Conservation (phyloP, 2,888 invertebrate genomes). For the Megalurothrips usitatus region DNA sequence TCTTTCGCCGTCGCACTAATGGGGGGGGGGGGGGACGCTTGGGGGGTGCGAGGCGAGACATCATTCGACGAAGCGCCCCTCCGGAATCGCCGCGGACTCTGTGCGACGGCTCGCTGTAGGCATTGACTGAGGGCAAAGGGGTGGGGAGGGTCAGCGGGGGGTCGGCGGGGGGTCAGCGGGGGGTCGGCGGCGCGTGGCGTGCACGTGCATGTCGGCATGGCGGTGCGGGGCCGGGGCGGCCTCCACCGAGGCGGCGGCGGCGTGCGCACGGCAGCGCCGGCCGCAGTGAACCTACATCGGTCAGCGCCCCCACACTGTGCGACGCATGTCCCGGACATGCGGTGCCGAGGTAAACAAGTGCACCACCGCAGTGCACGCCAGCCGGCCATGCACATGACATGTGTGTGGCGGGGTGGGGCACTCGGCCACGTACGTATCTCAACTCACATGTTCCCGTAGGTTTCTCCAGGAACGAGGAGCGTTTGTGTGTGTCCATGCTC, state of each 20-base stretch:
- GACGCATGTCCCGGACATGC: background rate
- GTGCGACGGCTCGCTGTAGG: no score
- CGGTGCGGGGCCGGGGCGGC: no score
- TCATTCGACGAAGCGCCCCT: no score
- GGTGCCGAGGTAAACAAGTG: constrained; percentile 25
- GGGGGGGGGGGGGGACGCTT: no score
- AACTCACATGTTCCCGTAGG: no score
- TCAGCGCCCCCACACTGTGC: background rate
- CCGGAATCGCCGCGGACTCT: no score
- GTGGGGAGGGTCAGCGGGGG: no score
- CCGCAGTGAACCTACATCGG: background rate
- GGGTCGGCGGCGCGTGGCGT: background rate
- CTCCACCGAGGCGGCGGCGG: background rate
- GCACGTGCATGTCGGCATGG: background rate
- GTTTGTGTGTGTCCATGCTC: no score
- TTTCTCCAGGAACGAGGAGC: no score
- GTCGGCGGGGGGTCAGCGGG: no score
- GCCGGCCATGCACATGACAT: background rate
- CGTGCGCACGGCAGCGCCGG: background rate
- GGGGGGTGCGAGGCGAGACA: no score
- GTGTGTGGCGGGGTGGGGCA: background rate
- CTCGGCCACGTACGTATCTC: background rate
- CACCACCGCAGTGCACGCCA: background rate
- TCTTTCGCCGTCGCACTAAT: background rate
- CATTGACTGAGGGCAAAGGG: no score